These are phyloP conservation scores for Cyrtodaria siliqua DNA, from an alignment of 2,888 invertebrate genomes.

Conservation along the genomic window DNA sequence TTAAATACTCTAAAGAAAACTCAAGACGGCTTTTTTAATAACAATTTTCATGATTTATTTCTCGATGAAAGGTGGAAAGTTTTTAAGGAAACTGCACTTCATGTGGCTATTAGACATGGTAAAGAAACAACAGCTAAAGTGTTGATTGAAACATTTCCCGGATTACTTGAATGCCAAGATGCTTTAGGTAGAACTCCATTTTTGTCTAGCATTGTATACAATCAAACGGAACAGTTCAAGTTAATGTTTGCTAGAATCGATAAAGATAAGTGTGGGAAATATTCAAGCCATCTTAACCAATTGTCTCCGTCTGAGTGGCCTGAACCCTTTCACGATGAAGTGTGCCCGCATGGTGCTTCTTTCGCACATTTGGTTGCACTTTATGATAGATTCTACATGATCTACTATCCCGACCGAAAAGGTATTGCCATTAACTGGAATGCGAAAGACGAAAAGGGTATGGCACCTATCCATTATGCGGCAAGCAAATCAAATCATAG, in stretches of 20 bases:
- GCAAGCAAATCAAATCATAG: not conserved
- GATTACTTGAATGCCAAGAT: constrained; percentile 1
- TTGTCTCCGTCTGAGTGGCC: too few species aligned
- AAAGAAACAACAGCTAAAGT: not conserved
- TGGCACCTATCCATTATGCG: not conserved
- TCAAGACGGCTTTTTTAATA: not conserved
- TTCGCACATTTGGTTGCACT: constrained; percentile 21
- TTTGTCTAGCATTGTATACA: constrained; percentile 4
- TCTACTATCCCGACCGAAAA: not conserved
- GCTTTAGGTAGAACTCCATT: constrained; percentile 10
- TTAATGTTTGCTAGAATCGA: not conserved
- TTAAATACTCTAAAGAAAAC: not conserved
- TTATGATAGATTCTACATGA: constrained; percentile 23
- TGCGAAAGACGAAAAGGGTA: not conserved
- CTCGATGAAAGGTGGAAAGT: constrained; percentile 10
- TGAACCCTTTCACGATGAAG: not conserved
- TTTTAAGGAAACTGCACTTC: not conserved
- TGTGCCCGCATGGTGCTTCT: constrained; percentile 10
- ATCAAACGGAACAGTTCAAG: not conserved
- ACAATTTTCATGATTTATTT: not conserved
- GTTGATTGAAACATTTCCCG: not conserved
- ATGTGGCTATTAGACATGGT: constrained; percentile 6
- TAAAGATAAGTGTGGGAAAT: constrained; percentile 1
- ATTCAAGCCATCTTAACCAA: not conserved
- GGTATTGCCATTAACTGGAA: not conserved